Evolutionary conservation across 2,113 vertebrate species (phyloP), one percentile per base, ranked within the genome.

Genomic region (Cisticola juncidis): DNA sequence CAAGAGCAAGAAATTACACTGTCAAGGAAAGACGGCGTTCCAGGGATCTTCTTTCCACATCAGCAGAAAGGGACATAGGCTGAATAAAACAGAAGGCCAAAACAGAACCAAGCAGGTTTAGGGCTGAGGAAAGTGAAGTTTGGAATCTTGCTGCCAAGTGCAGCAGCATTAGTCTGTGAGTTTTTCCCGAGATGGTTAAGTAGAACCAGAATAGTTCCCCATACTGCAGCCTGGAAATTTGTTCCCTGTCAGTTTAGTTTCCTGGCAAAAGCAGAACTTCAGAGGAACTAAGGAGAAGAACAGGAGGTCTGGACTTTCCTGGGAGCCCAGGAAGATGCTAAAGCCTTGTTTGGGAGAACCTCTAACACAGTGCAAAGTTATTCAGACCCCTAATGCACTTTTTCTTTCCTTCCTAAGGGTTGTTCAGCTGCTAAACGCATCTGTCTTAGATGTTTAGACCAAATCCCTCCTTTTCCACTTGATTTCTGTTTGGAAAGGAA

Each of bases 181-280:
- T 83, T 86, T 91, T 90, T 70, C 82, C 42, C 0, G 36, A 94
- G 61, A 56, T 81, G 76, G 85, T 94, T 96, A 94, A 95, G 86
- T 24, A 71, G 83, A 92, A 94, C 56, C 61, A 92, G 85, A 92
- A 71, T 26, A 84, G 31, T 82, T 94, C 50, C 84, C 64, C 69
- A 86, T 72, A 65, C 21, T 90, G 80, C 0, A 4, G 64, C 82
- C 92, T 94, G 90, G 80, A 90, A 96, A 68, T 74, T 64, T 4
- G 2, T 82, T 83, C 60, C 51, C 29, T 74, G 0, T 60, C 74
- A 88, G n/a, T 87, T 95, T 78, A 69, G 23, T 94, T 95, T 95
- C 82, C 80, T 97, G 80, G 88, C 88, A 79, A 61, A 92, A 92
- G 48, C n/a, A 68, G 36, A 74, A 18, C 53, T 65, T 68, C 19